phyloP scores from a whole-genome alignment of 2,888 invertebrate genomes.

The Athetis lepigone region DNA sequence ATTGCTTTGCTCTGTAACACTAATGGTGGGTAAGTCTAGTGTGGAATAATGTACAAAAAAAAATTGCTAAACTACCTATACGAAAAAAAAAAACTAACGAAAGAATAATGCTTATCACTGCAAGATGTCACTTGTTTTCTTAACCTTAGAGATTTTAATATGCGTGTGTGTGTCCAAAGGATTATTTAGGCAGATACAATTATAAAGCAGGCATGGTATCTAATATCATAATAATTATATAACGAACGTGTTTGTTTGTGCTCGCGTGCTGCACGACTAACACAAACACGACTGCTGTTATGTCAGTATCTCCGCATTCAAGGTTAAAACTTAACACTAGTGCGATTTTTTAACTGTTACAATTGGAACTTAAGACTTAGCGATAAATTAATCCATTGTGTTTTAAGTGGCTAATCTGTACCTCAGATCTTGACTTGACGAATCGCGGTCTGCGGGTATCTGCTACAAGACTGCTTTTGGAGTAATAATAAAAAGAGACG shows the following conservation, averaged over 20 bases:
- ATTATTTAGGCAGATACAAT: conserved; percentile 49
- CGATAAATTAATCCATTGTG: conserved; percentile 60
- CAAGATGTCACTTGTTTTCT: conserved; percentile 1
- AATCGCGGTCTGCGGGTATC: conserved; percentile 26
- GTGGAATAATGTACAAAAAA: too few relatives aligned
- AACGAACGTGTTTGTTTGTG: conserved; percentile 51
- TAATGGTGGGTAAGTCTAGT: too few relatives aligned
- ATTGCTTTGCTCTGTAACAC: too few relatives aligned
- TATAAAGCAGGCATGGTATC: conserved; percentile 20
- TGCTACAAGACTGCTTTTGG: conserved; percentile 9
- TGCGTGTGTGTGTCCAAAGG: conserved; percentile 16
- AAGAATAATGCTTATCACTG: not conserved
- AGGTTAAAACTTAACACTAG: conserved; percentile 59
- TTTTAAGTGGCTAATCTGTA: conserved; percentile 39
- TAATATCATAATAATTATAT: conserved; percentile 11
- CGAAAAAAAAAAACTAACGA: too few relatives aligned
- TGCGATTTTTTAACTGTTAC: conserved; percentile 54
- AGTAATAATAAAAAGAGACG: too few relatives aligned
- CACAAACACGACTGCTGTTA: conserved; percentile 48
- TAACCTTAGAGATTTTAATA: conserved; percentile 3
- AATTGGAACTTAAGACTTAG: conserved; percentile 53
- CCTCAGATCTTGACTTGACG: conserved; percentile 23
- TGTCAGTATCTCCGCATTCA: conserved; percentile 60
- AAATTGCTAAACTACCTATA: too few relatives aligned
- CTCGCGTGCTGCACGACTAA: conserved; percentile 64